Evolutionary conservation across 2,797 vertebrate species (phyloP), one percentile per base, ranked within the genome.

Genomic region (Stomatorhinus walkeri): DNA sequence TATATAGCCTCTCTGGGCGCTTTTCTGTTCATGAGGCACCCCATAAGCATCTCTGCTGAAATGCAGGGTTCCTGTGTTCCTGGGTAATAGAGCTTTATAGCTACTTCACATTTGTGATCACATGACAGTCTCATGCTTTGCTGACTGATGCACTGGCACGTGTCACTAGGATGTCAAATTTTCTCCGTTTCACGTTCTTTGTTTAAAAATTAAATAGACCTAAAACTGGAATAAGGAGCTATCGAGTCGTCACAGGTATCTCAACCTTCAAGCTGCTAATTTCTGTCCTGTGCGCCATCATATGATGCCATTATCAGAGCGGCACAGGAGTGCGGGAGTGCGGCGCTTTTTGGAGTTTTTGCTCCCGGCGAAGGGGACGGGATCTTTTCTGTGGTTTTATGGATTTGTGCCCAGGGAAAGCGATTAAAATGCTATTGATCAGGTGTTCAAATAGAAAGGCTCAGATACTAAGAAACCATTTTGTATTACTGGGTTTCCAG

Each of bases 341-440:
- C 56, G 22, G 52, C 9, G 8, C 87, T 88, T 84, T 88, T 85
- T 9, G 85, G 8, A 87, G 48, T 14, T 86, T 89, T n/a, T 43
- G 48, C 68, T 83, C 81, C 89, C 84, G 90, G 89, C 49, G 2
- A 90, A n/a, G n/a, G 68, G 90, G 90, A 89, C 16, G 68, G 90
- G 90, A 88, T 90, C 92, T 91, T 43, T 48, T 90, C 91, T 89
- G 86, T 4, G 28, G 24, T 81, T 91, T 91, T 89, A 91, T 93
- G 92, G 90, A 87, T 89, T 92, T 91, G 87, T 91, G 84, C 90
- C 93, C 90, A 72, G 76, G 85, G 76, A 91, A 92, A 90, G 91
- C 94, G 96, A 96, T 96, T 95, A 96, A 95, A 94, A 93, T 90
- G 91, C 83, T 92, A 96, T 96, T 91, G 95, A 96, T 94, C 93